Evolutionary conservation across 2,113 vertebrate genomes (phyloP).

Genomic region (Ophiodon elongatus): DNA sequence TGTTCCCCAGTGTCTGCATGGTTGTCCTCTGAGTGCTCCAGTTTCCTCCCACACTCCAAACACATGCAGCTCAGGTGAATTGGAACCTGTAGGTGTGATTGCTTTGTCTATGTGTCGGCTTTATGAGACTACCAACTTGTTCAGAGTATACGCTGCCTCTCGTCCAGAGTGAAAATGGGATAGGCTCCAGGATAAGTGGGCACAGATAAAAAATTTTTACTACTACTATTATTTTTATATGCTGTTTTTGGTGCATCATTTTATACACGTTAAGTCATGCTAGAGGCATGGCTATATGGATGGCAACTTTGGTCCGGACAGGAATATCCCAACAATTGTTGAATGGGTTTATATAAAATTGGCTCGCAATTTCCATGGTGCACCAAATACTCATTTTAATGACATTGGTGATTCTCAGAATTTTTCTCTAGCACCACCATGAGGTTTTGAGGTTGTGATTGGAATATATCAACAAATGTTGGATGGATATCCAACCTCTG

Average conservation of each 20-base stretch:
- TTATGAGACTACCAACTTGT: background rate
- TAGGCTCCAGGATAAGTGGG: background rate
- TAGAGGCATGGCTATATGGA: background rate
- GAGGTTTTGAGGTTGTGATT: background rate
- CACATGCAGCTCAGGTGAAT: background rate
- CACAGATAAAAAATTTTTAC: background rate
- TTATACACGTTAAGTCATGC: background rate
- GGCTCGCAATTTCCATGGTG: background rate
- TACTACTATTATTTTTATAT: background rate
- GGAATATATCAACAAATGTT: background rate
- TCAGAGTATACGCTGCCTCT: background rate
- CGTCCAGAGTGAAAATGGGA: background rate
- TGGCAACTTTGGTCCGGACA: background rate
- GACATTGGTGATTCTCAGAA: background rate
- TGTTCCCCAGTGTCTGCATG: background rate
- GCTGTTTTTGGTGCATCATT: background rate
- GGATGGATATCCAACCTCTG: too few relatives aligned
- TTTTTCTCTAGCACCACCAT: background rate
- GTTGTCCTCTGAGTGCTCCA: background rate
- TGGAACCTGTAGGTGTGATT: constrained; percentile 30
- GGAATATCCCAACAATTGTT: background rate
- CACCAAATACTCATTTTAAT: background rate
- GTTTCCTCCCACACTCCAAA: constrained; percentile 13
- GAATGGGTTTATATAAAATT: background rate
- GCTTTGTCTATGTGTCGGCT: constrained; percentile 20